phyloP scores from a whole-genome alignment of 2,888 invertebrate genomes.

The Drosophila mayaguana region DNA sequence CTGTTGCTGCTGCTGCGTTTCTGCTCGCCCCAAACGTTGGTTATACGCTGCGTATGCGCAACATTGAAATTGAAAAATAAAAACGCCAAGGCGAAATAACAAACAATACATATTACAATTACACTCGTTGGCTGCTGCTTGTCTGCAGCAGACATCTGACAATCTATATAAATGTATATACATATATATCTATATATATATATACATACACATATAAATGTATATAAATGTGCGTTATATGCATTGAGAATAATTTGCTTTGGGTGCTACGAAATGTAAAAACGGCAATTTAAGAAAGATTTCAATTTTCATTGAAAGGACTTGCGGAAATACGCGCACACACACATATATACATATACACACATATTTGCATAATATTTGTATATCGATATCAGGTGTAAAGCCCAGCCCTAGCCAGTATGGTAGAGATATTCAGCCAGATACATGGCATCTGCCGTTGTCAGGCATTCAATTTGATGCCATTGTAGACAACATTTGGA shows the following conservation, averaged over 20 bases:
- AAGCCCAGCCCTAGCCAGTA: not conserved
- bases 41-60: conserved; percentile 55
- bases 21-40: not conserved
- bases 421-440: not conserved
- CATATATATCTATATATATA: not conserved
- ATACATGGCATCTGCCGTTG: conserved; percentile 32
- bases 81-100: conserved; percentile 25
- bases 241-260: conserved; percentile 6
- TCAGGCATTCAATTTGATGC: conserved; percentile 25
- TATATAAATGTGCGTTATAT: conserved; percentile 8
- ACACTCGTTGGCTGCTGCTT: conserved; percentile 29
- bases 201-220: conserved; percentile 2
- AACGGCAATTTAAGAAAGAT: conserved; percentile 21
- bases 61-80: conserved; percentile 45
- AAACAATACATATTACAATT: conserved; percentile 36
- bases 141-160: conserved; percentile 53
- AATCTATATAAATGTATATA: conserved; percentile 37
- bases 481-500: not conserved
- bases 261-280: conserved; percentile 23
- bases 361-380: conserved; percentile 6
- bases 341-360: not conserved
- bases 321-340: not conserved
- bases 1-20: not conserved
- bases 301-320: conserved; percentile 29
- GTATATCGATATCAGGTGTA: conserved; percentile 26